A percentile compares a stretch with the other conserved stretches of the same genome.
Evolutionary conservation across 35 echinoderm and acorn worm genomes (phyloP).

Genomic region (Strongylocentrotus purpuratus): DNA sequence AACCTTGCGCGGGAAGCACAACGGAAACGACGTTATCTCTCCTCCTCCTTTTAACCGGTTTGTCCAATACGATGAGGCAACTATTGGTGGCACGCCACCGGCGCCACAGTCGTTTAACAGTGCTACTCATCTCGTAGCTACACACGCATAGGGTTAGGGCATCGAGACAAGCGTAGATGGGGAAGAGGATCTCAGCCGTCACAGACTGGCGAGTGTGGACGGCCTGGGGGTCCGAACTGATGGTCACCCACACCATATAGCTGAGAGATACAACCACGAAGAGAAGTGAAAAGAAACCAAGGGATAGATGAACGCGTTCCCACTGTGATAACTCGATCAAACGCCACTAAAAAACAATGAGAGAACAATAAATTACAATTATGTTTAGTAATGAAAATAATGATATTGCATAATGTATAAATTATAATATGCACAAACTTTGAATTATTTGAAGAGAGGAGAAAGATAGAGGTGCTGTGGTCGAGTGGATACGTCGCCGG

Average conservation of each 20-base stretch:
- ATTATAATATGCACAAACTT: too few relatives aligned
- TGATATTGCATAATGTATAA: too few relatives aligned
- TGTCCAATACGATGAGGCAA: background rate
- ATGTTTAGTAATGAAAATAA: too few relatives aligned
- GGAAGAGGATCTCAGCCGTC: conserved; percentile 59
- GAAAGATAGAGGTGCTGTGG: too few relatives aligned
- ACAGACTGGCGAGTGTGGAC: conserved; percentile 43
- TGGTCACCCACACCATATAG: conserved; percentile 65
- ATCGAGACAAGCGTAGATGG: conserved; percentile 56
- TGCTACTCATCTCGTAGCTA: conserved; percentile 28
- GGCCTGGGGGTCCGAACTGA: conserved; percentile 54
- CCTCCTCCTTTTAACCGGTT: conserved; percentile 14
- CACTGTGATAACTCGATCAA: background rate
- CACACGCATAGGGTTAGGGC: conserved; percentile 30
- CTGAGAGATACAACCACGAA: conserved; percentile 49
- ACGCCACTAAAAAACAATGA: conserved; percentile 18
- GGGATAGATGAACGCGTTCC: conserved; percentile 52
- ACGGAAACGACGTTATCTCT: background rate
- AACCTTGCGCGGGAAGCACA: background rate
- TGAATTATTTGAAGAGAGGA: too few relatives aligned
- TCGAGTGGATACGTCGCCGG: too few relatives aligned
- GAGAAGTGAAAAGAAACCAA: conserved; percentile 39
- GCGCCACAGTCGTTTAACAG: conserved; percentile 28
- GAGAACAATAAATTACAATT: background rate
- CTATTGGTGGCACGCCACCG: conserved; percentile 5